These are phyloP conservation scores for Amia ocellicauda DNA, from an alignment of 2,113 vertebrate species.

Conservation along the genomic window DNA sequence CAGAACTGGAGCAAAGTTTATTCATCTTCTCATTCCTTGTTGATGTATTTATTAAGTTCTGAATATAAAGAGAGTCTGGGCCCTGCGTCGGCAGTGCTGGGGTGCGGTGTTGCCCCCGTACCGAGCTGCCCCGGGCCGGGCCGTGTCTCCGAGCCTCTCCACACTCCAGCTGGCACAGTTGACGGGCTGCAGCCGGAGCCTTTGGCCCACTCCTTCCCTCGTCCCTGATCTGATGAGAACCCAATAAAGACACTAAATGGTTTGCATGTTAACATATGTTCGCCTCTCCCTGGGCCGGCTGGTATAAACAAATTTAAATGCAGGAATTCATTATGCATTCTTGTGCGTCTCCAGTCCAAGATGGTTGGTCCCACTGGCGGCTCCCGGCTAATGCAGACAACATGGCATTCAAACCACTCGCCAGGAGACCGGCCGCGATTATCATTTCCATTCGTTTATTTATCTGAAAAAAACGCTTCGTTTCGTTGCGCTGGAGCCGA, in stretches of 20 bases:
- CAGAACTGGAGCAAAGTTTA: slow-evolving; percentile 23
- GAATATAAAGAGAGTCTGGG: not conserved
- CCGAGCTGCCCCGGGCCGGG: no score
- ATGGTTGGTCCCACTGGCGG: not conserved
- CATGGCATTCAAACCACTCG: slow-evolving; percentile 1
- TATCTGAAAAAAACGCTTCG: no score
- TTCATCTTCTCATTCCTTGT: slow-evolving; percentile 12
- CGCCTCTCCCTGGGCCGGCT: slow-evolving; percentile 17
- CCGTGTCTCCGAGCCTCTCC: not conserved
- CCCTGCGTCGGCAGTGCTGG: not conserved
- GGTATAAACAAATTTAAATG: slow-evolving; percentile 32
- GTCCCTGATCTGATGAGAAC: not conserved
- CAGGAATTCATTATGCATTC: slow-evolving; percentile 33
- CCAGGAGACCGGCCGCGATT: slow-evolving; percentile 31
- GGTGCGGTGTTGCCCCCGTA: no score
- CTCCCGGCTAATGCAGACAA: slow-evolving; percentile 19
- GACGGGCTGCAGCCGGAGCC: not conserved
- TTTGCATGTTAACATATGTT: slow-evolving; percentile 29
- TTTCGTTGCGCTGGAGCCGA: no score
- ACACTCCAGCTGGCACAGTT: not conserved
- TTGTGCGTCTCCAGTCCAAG: slow-evolving; percentile 19
- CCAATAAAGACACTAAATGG: slow-evolving; percentile 7
- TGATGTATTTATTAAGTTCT: no score
- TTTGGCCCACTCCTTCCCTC: not conserved
- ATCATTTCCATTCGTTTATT: no score